These are phyloP conservation scores for Norana najaformis DNA, from an alignment of 2,888 invertebrate species.

Conservation along the genomic window DNA sequence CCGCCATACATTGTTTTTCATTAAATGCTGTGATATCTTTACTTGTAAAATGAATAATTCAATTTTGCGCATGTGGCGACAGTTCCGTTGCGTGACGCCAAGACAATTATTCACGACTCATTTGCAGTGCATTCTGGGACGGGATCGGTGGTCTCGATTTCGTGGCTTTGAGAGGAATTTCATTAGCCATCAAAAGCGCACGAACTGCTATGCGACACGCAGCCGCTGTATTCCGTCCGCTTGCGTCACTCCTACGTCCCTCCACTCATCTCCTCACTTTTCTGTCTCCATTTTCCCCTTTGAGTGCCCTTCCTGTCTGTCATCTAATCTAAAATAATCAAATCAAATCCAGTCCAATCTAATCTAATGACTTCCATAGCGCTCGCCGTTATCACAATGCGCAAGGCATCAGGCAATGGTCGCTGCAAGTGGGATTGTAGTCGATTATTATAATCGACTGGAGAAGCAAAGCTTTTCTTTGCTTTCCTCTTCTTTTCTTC, in stretches of 20 bases:
- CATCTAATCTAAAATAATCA: too few relatives aligned
- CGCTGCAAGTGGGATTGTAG: too few relatives aligned
- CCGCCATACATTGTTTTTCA: background rate
- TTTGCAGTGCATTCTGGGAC: background rate
- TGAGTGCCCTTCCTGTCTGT: background rate
- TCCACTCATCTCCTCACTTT: background rate
- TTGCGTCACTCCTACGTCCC: background rate
- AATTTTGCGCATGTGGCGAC: background rate
- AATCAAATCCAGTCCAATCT: too few relatives aligned
- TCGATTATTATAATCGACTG: too few relatives aligned
- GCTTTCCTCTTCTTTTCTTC: background rate
- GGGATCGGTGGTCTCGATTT: too few relatives aligned
- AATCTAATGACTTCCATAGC: too few relatives aligned
- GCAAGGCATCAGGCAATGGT: too few relatives aligned
- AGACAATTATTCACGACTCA: background rate
- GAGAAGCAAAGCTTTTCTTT: too few relatives aligned
- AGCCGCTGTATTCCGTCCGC: background rate
- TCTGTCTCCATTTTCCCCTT: background rate
- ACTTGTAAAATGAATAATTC: background rate
- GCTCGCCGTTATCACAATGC: too few relatives aligned
- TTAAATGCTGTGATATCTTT: background rate
- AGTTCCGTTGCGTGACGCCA: background rate
- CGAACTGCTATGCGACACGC: background rate
- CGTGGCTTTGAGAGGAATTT: background rate
- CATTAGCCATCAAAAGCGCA: background rate